Base-by-base conservation (phyloP, 2,888 invertebrate genomes). In the Ormyrus labotus region DNA sequence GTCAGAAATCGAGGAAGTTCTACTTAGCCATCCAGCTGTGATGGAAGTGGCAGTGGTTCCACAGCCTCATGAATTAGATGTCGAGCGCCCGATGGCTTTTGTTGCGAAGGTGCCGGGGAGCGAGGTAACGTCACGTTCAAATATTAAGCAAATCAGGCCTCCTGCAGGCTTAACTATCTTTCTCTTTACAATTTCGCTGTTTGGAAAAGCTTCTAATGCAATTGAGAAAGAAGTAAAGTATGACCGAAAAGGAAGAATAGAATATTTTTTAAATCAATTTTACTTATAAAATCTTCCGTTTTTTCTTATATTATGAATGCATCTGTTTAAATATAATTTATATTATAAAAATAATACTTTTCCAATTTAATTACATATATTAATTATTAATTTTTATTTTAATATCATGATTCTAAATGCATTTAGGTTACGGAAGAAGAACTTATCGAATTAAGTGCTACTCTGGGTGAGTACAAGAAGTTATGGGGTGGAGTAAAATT, bases 51-150 rank as follows among this genome's bases (percentile, higher is more conserved):
- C 85, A 2, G 89, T 90, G 5, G 83, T 89, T 0, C 84, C 86
- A 0, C 64, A 86, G 63, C 87, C 89, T n/a, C 86, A 89, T 77
- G 63, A 82, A 5, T 72, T 81, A 6, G 89, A 89, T 34, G 84
- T 84, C 6, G 87, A 89, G 48, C 88, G 86, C 67, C 90, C 89
- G 4, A 65, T 89, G 65, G 90, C 89, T 34, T 89, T 88, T 63
- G 84, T 90, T 7, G 82, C 74, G 0, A 85, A 78, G 67, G 71
- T 71, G 7, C 63, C 73, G 8, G 72, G 57, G 4, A 57, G 58
- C 70, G 70, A 80, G 74, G 80, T 80, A 75, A 72, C 11, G n/a
- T 7, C 13, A 50, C 53, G 48, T 51, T 61, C 11, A 51, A 34
- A 74, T 19, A 19, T 19, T 19, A 19, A 19, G 19, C 19, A 19